phyloP scores from a whole-genome alignment of 1,140 invertebrate genomes.

The Mactra quadrangularis region DNA sequence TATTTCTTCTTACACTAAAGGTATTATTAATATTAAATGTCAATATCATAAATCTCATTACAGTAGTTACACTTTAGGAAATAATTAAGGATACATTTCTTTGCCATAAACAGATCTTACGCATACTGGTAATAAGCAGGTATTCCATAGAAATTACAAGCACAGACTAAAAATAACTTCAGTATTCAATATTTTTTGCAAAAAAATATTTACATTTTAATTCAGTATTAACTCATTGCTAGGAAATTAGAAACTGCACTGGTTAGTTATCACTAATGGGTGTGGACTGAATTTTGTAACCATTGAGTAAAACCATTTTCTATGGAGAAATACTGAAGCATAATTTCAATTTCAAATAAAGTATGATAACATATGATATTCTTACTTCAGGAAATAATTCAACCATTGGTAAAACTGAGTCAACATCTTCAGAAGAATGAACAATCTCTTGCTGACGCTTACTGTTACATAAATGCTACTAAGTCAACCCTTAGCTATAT shows the following conservation, averaged over 20 bases:
- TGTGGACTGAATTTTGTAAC: background rate
- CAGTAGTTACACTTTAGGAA: background rate
- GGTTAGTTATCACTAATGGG: background rate
- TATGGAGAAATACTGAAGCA: background rate
- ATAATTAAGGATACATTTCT: no score
- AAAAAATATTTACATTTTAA: no score
- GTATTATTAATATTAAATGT: background rate
- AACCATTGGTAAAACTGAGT: slow-evolving; percentile 7
- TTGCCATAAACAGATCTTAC: no score
- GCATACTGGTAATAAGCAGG: no score
- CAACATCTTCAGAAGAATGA: slow-evolving; percentile 1
- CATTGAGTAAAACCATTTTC: background rate
- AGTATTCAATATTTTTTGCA: background rate
- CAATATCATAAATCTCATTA: background rate
- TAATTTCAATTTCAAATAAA: background rate
- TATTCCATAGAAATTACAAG: no score
- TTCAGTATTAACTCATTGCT: background rate
- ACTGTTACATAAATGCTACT: background rate
- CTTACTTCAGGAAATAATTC: background rate
- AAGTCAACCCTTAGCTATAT: no score
- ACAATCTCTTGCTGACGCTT: background rate
- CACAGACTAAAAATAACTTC: background rate
- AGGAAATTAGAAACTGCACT: background rate
- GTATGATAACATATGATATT: background rate
- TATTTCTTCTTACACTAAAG: slow-evolving; percentile 18